Evolutionary conservation across 2,888 invertebrate species (phyloP).

Genomic region (Luperina testacea): DNA sequence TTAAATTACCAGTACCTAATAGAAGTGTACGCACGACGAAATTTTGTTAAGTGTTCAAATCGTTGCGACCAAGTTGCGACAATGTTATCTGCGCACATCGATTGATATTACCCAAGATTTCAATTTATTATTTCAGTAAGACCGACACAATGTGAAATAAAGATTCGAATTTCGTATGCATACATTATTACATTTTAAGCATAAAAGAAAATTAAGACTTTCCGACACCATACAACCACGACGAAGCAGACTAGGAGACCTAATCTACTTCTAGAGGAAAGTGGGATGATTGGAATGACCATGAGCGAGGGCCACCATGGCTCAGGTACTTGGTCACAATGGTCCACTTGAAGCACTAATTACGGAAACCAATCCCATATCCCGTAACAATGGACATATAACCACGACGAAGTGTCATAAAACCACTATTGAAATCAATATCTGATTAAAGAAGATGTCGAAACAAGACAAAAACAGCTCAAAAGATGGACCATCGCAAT

Average conservation of each 20-base stretch:
- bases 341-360: background rate
- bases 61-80: slow-evolving; percentile 1
- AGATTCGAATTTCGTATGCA: background rate
- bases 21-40: slow-evolving; percentile 6
- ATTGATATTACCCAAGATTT: slow-evolving; percentile 3
- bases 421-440: background rate
- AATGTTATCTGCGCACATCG: background rate
- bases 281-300: background rate
- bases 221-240: background rate
- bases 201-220: background rate
- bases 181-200: background rate
- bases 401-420: background rate
- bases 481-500: slow-evolving; percentile 15
- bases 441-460: background rate
- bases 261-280: background rate
- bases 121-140: background rate
- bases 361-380: background rate
- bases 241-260: background rate
- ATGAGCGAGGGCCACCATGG: background rate
- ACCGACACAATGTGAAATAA: slow-evolving; percentile 1
- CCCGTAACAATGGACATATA: background rate
- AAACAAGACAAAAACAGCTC: background rate
- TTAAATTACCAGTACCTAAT: slow-evolving; percentile 29
- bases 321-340: background rate
- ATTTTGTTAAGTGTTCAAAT: slow-evolving; percentile 3